Conservation (phyloP, 2,888 invertebrate genomes). For the Eremobia ochroleuca region DNA sequence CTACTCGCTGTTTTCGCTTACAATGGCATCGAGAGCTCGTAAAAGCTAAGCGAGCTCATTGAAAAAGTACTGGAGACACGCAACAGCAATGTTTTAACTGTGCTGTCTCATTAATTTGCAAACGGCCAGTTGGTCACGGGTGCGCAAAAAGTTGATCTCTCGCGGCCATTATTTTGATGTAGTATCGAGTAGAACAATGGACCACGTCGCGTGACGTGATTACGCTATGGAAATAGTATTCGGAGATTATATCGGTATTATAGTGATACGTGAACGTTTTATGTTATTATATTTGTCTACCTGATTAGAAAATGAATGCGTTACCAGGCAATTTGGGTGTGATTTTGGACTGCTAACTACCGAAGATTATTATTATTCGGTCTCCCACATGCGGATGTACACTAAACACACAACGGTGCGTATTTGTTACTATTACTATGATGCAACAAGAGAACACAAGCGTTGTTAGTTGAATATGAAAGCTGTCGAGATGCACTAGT, state of each 20-base stretch:
- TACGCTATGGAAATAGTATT: slow-evolving; percentile 75
- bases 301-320: slow-evolving; percentile 60
- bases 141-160: slow-evolving; percentile 73
- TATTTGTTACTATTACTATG: slow-evolving; percentile 28
- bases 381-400: neutral
- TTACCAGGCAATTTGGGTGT: slow-evolving; percentile 20
- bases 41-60: slow-evolving; percentile 57
- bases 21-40: slow-evolving; percentile 56
- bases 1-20: slow-evolving; percentile 41
- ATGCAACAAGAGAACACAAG: slow-evolving; percentile 51
- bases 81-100: slow-evolving; percentile 59
- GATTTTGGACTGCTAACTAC: slow-evolving; percentile 24
- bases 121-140: slow-evolving; percentile 69
- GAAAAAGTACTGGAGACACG: slow-evolving; percentile 59
- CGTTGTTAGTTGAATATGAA: slow-evolving; percentile 77
- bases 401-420: slow-evolving; percentile 5
- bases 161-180: slow-evolving; percentile 70
- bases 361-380: slow-evolving; percentile 4
- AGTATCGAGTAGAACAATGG: slow-evolving; percentile 81
- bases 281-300: slow-evolving; percentile 60
- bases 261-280: slow-evolving; percentile 74
- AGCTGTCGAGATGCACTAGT: slow-evolving; percentile 66
- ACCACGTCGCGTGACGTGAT: slow-evolving; percentile 78
- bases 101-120: slow-evolving; percentile 73
- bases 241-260: slow-evolving; percentile 75